phyloP scores from a whole-genome alignment of 2,888 invertebrate genomes.

The Ectobius pallidus region DNA sequence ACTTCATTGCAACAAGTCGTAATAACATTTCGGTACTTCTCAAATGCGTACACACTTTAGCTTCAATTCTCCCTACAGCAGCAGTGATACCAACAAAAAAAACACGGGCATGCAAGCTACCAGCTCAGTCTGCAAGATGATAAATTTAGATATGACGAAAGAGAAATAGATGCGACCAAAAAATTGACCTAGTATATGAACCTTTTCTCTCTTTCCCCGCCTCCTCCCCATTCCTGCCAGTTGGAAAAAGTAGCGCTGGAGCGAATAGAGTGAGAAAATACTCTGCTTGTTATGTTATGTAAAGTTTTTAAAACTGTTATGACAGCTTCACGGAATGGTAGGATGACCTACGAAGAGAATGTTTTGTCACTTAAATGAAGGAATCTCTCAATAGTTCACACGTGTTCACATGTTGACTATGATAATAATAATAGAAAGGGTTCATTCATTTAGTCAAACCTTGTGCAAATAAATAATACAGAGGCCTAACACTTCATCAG shows the following conservation, averaged over 20 bases:
- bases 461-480: too few relatives aligned
- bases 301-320: slow-evolving; percentile 24
- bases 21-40: too few relatives aligned
- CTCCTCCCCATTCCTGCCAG: too few relatives aligned
- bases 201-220: slow-evolving; percentile 19
- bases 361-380: slow-evolving; percentile 21
- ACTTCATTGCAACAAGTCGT: too few relatives aligned
- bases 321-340: slow-evolving; percentile 14
- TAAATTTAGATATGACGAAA: slow-evolving; percentile 40
- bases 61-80: not conserved
- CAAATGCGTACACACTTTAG: too few relatives aligned
- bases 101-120: not conserved
- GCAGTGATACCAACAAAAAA: slow-evolving; percentile 6
- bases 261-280: slow-evolving; percentile 1
- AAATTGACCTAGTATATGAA: slow-evolving; percentile 38
- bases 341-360: slow-evolving; percentile 12
- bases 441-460: too few relatives aligned
- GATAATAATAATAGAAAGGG: not conserved
- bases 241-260: slow-evolving; percentile 6
- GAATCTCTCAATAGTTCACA: not conserved
- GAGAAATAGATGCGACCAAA: slow-evolving; percentile 34
- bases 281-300: slow-evolving; percentile 1
- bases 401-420: slow-evolving; percentile 7
- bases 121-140: slow-evolving; percentile 23
- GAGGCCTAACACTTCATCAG: too few relatives aligned